Percentiles rank a stretch among this genome's conserved stretches.
Conservation (phyloP, 2,797 vertebrate genomes). For the Helostoma temminkii region DNA sequence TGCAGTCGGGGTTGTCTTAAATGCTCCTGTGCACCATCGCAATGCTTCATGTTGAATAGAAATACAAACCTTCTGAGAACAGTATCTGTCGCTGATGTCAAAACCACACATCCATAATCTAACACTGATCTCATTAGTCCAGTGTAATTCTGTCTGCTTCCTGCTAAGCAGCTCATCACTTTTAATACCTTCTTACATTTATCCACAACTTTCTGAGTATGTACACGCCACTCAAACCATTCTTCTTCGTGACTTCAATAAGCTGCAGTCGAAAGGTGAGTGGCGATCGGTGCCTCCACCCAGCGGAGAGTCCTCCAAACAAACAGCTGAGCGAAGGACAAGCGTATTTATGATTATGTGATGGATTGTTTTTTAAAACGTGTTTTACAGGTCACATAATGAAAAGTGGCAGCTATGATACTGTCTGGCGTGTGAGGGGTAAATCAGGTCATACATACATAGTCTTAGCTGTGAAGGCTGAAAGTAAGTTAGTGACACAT, state of each 20-base stretch:
- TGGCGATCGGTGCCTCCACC: slow-evolving; percentile 19
- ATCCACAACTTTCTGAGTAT: too few species aligned
- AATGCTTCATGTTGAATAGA: background rate
- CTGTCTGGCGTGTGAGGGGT: background rate
- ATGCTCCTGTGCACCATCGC: background rate
- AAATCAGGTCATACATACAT: too few species aligned
- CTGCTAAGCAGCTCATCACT: too few species aligned
- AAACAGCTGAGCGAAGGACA: too few species aligned
- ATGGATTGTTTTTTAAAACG: too few species aligned
- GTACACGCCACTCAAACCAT: too few species aligned
- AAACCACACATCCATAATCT: background rate
- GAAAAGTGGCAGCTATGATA: background rate
- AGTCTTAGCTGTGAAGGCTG: too few species aligned
- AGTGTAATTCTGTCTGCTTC: background rate
- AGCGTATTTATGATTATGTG: too few species aligned
- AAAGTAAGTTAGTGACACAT: too few species aligned
- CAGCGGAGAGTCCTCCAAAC: slow-evolving; percentile 18
- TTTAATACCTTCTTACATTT: too few species aligned
- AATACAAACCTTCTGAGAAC: background rate
- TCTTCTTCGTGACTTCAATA: slow-evolving; percentile 49
- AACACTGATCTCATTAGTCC: slow-evolving; percentile 1
- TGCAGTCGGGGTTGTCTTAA: background rate
- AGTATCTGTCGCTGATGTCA: background rate
- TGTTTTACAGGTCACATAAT: too few species aligned
- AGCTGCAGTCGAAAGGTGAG: background rate